Evolutionary conservation across 2,797 vertebrate genomes (phyloP), one percentile per base, ranked within the genome.

Genomic region (Peromyscus attwateri): DNA sequence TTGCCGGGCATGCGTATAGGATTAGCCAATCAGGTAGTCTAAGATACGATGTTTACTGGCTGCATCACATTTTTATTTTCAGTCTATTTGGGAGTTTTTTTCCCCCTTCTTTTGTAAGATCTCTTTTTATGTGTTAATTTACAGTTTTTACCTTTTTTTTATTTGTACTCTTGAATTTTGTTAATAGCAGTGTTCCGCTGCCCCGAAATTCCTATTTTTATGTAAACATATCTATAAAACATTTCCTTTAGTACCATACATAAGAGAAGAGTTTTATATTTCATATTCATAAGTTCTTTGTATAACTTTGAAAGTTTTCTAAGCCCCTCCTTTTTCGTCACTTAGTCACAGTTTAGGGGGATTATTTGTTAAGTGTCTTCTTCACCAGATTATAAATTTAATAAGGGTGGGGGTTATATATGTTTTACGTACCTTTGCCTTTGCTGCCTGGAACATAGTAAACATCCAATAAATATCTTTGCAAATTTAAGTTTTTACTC

Each of bases 231-330:
- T 73, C 46, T 62, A 5, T 81, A 93, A 93, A 92, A 29, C 49
- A 80, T 95, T 80, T 87, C 49, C 62, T 92, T 88, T 91, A 68
- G 19, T 34, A 49, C n/a, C 46, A 83, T 83, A 49, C 37, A 46
- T 87, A 87, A 34, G 40, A 92, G 34, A 83, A 93, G 16, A 77
- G 1, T 66, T 94, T 93, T 80, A 27, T 91, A 66, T 94, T 95
- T n/a, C 7, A n/a, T 82, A 71, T 91, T 89, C 25, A 57, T 89
- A 68, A 17, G 23, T 92, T 96, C 23, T 75, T 40, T 75, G 10
- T 68, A 9, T 43, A 77, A 77, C 9, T 27, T 40, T 10, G 64
- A 25, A 60, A 75, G 25, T 85, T 14, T 75, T 84, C 19, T 10
- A 5, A 80, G 37, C 46, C 49, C 75, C 13, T 85, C 25, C 29